Evolutionary conservation across 2,888 invertebrate species (phyloP), one percentile per base, ranked within the genome.

Genomic region (Biston betularia): DNA sequence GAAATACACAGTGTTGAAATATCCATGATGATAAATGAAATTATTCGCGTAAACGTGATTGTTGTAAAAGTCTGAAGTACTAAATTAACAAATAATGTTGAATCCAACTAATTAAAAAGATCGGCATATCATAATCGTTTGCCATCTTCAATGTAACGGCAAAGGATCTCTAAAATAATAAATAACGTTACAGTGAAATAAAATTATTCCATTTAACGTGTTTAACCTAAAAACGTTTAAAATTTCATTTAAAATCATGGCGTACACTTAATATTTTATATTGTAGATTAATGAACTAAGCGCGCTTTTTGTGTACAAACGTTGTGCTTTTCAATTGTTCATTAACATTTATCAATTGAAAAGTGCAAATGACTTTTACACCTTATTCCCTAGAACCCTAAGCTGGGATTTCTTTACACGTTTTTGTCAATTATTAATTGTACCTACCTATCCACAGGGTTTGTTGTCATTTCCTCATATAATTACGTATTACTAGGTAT

Each of bases 381-480:
- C 72, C 67, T 72, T 69, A 59, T 52, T 76, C 81, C 79, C 80
- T 82, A 79, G 77, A 78, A 77, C 79, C 84, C 84, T 77, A 70
- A 24, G 70, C 67, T 75, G 84, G 85, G 86, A 79, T 85, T 86
- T 88, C 82, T 86, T 92, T 90, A 86, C 79, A 88, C 85, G 84
- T 86, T 89, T 91, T 92, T 78, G 93, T 93, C 93, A 93, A 93
- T 93, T 93, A 92, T 78, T 73, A 68, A 63, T 69, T 62, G 81
- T 83, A 56, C 50, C 48, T 68, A 63, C 55, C 54, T 81, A 81
- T 85, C 86, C 89, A 92, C 93, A 93, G 92, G 93, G 93, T 92
- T 88, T 87, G 83, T 89, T 89, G 86, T 81, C 82, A 79, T 84
- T 80, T 82, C 73, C 76, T 88, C 87, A 89, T 89, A 90, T 87